phyloP scores from a whole-genome alignment of 1,140 invertebrate species.

The Drosophila pseudoobscura region DNA sequence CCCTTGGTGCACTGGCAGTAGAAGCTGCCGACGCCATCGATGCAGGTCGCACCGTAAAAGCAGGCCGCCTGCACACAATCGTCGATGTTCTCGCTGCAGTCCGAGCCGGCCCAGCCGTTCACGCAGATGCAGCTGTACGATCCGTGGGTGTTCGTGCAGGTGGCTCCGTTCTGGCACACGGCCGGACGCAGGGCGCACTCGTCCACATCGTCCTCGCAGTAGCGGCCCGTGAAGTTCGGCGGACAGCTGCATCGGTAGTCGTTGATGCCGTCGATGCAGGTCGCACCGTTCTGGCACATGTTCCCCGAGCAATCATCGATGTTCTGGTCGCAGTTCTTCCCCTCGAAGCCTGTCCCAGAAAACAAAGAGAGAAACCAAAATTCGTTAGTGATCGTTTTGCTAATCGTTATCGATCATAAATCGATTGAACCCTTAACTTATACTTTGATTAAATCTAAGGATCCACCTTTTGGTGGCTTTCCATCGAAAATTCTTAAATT shows the following conservation, averaged over 20 bases:
- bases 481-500: too few species aligned
- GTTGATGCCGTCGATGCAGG: constrained; percentile 94
- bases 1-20: constrained; percentile 97
- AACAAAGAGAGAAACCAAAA: not conserved
- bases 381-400: not conserved
- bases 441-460: too few species aligned
- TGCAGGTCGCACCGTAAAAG: constrained; percentile 98
- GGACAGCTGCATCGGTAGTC: constrained; percentile 94
- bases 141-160: constrained; percentile 95
- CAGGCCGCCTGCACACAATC: constrained; percentile 96
- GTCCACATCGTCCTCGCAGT: constrained; percentile 92
- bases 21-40: constrained; percentile 96
- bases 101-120: constrained; percentile 95
- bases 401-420: too few species aligned
- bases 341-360: constrained; percentile 89
- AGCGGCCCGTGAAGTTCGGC: constrained; percentile 92
- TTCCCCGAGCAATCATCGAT: constrained; percentile 95
- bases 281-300: constrained; percentile 95
- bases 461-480: too few species aligned
- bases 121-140: constrained; percentile 98
- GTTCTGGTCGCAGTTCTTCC: constrained; percentile 94
- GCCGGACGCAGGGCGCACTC: constrained; percentile 91
- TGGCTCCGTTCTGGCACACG: constrained; percentile 96
- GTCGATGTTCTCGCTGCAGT: constrained; percentile 96
- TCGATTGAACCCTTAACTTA: too few species aligned